Base-by-base conservation (phyloP, 2,797 vertebrate species). In the Mus minutoides region DNA sequence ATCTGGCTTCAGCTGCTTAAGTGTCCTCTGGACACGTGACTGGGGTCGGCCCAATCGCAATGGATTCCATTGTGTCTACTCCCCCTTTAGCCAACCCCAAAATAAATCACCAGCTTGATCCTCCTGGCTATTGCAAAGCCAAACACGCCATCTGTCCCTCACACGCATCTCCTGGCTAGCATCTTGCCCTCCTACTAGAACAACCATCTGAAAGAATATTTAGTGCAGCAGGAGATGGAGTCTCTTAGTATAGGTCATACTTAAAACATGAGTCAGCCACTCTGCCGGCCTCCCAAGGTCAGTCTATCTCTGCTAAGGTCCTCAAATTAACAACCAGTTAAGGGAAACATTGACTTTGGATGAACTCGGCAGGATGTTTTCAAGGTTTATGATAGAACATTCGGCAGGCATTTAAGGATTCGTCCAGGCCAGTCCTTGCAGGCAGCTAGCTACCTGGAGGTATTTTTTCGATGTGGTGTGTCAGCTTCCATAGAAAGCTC, bases 201-300 rank as follows among this genome's bases (percentile, higher is more conserved):
- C 86, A 88, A 84, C 98, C 98, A 98, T 98, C 98, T 98, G 98
- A 98, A 97, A 96, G 96, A 92, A 94, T 96, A 96, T 95, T 98
- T 94, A 95, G 94, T 97, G 93, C 98, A 95, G 92, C 7, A 0
- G 97, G 96, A 96, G 96, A 97, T 67, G 91, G 40, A 96, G 94
- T 40, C 93, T 97, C 62, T 29, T 9, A 22, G 85, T 82, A 87
- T n/a, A 94, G 97, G 97, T 98, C 97, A 98, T 96, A 89, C 95
- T 98, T 97, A 96, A 96, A 97, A 93, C 97, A 97, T 4, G 49
- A 98, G 91, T 97, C 96, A 96, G 0, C 40, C 90, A 95, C 96
- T 97, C 94, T 0, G 0, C 96, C 80, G 90, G 69, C 73, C 93
- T 96, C 85, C 77, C 97, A 97, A 98, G 97, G 98, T 98, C 98